These are phyloP conservation scores for Proterorhinus semilunaris DNA, from an alignment of 2,113 vertebrate species.

Conservation along the genomic window DNA sequence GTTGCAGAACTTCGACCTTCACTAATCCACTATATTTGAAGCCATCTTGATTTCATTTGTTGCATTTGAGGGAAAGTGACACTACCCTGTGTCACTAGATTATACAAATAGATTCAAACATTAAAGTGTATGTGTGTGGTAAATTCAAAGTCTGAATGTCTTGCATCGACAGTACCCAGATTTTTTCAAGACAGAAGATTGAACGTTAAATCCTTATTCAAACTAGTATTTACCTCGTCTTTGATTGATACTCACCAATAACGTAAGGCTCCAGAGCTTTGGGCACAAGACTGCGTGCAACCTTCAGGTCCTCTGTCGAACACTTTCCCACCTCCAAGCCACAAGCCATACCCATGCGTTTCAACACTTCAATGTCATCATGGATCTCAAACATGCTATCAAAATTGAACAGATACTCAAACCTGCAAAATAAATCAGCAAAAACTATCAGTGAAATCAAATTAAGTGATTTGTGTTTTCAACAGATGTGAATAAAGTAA, in stretches of 20 bases:
- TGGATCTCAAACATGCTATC: constrained; percentile 99
- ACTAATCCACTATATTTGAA: too few relatives aligned
- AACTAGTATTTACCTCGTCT: too few relatives aligned
- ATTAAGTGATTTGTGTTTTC: not conserved
- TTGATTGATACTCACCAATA: constrained; percentile 78
- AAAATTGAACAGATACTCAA: constrained; percentile 99
- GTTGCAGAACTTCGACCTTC: too few relatives aligned
- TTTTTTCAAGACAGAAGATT: too few relatives aligned
- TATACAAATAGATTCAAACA: too few relatives aligned
- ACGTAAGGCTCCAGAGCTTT: constrained; percentile 98
- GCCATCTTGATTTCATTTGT: too few relatives aligned
- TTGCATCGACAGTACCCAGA: too few relatives aligned
- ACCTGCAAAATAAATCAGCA: constrained; percentile 72
- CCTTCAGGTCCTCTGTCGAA: constrained; percentile 91
- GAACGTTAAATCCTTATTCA: not conserved
- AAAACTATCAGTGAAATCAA: not conserved
- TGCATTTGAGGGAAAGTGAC: too few relatives aligned
- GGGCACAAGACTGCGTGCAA: constrained; percentile 91
- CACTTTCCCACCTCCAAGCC: constrained; percentile 94
- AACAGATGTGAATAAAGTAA: constrained; percentile 36
- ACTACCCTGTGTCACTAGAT: too few relatives aligned
- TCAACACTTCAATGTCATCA: constrained; percentile 97
- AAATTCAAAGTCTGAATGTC: too few relatives aligned
- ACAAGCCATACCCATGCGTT: constrained; percentile 98
- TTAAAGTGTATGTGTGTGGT: too few relatives aligned